A percentile compares a stretch with the other conserved stretches of the same genome.
Conservation (phyloP, 2,888 invertebrate genomes). For the Amphipoea oculea region DNA sequence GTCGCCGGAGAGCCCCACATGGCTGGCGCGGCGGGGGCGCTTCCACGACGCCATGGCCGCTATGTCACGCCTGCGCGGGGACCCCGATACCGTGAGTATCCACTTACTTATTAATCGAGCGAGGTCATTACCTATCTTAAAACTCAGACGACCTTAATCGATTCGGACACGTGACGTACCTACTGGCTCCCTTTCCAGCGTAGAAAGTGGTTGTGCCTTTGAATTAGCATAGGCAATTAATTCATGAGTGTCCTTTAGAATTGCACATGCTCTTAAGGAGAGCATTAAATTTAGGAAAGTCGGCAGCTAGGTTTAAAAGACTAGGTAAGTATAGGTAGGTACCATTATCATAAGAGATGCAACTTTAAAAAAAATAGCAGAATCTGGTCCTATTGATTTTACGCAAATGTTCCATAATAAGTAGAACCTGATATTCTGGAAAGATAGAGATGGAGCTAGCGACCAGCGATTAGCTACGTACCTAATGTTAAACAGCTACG, state of each 20-base stretch:
- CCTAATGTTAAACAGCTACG: background rate
- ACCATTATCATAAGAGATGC: no score
- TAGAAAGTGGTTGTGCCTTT: constrained; percentile 12
- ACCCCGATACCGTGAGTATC: constrained; percentile 89
- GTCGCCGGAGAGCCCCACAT: constrained; percentile 94
- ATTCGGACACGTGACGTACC: constrained; percentile 12
- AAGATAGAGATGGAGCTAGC: background rate
- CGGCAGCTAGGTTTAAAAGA: background rate
- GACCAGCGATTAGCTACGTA: background rate
- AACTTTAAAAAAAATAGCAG: no score
- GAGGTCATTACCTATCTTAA: constrained; percentile 25
- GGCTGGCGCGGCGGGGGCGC: constrained; percentile 92
- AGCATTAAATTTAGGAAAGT: background rate
- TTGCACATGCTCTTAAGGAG: background rate
- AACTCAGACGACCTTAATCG: constrained; percentile 33
- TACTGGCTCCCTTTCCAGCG: background rate
- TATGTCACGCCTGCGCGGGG: constrained; percentile 91
- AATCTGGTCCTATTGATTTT: background rate
- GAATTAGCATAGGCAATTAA: background rate
- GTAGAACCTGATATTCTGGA: background rate
- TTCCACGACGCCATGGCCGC: constrained; percentile 90
- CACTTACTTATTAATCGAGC: constrained; percentile 27
- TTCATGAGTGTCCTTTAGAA: background rate
- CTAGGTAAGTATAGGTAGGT: background rate
- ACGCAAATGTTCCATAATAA: background rate